Percentiles rank a stretch among this genome's conserved stretches.
Conservation (phyloP, 2,113 vertebrate genomes). For the Vimba vimba region DNA sequence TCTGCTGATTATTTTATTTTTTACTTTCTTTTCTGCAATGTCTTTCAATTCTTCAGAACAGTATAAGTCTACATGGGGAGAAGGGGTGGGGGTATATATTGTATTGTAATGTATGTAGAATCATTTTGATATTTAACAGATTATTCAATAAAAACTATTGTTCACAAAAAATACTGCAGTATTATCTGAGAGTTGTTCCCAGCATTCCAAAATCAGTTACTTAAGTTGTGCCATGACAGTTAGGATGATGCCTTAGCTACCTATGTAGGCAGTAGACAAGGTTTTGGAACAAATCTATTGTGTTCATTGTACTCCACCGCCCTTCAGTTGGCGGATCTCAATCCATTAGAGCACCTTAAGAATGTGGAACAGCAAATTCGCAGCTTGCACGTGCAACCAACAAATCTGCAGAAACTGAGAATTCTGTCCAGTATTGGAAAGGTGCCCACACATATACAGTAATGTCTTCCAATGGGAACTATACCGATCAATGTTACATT, state of each 20-base stretch:
- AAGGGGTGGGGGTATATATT: no score
- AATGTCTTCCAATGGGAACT: conserved; percentile 15
- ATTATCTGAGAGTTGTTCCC: not conserved
- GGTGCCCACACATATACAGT: conserved; percentile 24
- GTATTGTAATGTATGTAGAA: no score
- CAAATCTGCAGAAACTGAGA: not conserved
- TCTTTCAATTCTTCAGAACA: no score
- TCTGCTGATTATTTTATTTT: no score
- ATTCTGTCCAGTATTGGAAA: not conserved
- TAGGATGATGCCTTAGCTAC: not conserved
- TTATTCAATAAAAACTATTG: no score
- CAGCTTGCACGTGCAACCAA: not conserved
- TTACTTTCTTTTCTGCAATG: no score
- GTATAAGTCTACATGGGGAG: no score
- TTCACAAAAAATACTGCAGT: not conserved
- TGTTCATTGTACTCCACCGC: not conserved
- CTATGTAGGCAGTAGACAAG: not conserved
- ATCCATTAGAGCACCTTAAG: not conserved
- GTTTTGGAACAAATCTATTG: not conserved
- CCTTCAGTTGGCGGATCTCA: not conserved
- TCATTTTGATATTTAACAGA: no score
- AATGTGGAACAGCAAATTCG: not conserved
- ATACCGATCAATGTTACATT: conserved; percentile 35
- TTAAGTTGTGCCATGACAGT: not conserved
- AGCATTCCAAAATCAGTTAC: not conserved